Evolutionary conservation across 2,113 vertebrate species (phyloP).

Genomic region (Amphilophus citrinellus): DNA sequence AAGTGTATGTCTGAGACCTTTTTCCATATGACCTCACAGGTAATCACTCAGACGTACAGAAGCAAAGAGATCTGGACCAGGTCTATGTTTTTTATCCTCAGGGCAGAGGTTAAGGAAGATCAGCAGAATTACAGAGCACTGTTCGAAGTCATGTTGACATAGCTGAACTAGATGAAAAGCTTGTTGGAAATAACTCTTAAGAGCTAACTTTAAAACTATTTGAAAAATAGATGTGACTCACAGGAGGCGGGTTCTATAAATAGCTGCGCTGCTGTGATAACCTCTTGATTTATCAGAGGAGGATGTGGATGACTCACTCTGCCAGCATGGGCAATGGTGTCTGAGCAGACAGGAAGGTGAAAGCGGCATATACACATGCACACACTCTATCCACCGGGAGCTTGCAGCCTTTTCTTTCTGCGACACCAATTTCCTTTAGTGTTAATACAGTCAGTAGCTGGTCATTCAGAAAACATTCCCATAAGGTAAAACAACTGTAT

Average conservation of each 20-base stretch:
- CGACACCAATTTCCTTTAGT: not conserved
- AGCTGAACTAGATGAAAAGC: slow-evolving; percentile 41
- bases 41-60: not conserved
- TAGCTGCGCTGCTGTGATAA: slow-evolving; percentile 75
- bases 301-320: slow-evolving; percentile 80
- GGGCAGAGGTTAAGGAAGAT: slow-evolving; percentile 12
- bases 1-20: not conserved
- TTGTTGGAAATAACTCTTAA: slow-evolving; percentile 42
- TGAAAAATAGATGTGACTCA: slow-evolving; percentile 73
- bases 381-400: not conserved
- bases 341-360: slow-evolving; percentile 45
- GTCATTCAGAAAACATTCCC: not conserved
- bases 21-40: not conserved
- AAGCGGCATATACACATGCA: not conserved
- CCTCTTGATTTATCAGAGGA: slow-evolving; percentile 79
- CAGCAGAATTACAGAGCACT: slow-evolving; percentile 3
- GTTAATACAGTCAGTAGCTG: not conserved
- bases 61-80: not conserved
- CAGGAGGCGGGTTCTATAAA: slow-evolving; percentile 72
- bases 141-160: slow-evolving; percentile 44
- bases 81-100: not conserved
- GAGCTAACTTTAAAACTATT: slow-evolving; percentile 59
- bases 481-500: not conserved
- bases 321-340: slow-evolving; percentile 45
- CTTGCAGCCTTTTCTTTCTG: not conserved